Percentiles rank a stretch among this genome's conserved stretches.
These are phyloP conservation scores for Mycteria americana DNA, from an alignment of 2,797 vertebrate species.

Conservation along the genomic window DNA sequence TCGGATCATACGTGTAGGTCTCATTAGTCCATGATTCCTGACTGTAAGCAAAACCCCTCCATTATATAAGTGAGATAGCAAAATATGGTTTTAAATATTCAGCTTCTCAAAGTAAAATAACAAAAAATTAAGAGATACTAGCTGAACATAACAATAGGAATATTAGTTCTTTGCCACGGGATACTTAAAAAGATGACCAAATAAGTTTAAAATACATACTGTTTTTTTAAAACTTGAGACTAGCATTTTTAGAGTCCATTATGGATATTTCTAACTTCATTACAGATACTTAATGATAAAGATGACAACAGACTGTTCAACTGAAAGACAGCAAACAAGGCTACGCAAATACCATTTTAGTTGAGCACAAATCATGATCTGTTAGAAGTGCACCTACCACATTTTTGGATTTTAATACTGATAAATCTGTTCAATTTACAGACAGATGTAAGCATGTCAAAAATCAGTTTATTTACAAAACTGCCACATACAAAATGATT, in stretches of 20 bases:
- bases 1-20: slow-evolving; percentile 45
- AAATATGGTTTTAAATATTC: background rate
- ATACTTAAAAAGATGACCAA: background rate
- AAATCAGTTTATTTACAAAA: slow-evolving; percentile 12
- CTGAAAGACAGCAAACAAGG: background rate
- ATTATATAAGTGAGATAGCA: background rate
- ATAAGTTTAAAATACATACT: background rate
- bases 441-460: background rate
- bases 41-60: slow-evolving; percentile 34
- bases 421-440: background rate
- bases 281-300: background rate
- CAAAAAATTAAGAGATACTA: slow-evolving; percentile 14
- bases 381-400: background rate
- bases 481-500: background rate
- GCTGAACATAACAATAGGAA: background rate
- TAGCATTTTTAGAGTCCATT: background rate
- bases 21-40: slow-evolving; percentile 36
- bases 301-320: background rate
- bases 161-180: background rate
- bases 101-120: slow-evolving; percentile 24
- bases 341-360: background rate
- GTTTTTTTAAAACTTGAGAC: background rate
- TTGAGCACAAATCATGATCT: background rate
- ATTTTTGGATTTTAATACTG: background rate
- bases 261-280: background rate